Conservation (phyloP, 2,888 invertebrate species). For the Eristalis intricaria region DNA sequence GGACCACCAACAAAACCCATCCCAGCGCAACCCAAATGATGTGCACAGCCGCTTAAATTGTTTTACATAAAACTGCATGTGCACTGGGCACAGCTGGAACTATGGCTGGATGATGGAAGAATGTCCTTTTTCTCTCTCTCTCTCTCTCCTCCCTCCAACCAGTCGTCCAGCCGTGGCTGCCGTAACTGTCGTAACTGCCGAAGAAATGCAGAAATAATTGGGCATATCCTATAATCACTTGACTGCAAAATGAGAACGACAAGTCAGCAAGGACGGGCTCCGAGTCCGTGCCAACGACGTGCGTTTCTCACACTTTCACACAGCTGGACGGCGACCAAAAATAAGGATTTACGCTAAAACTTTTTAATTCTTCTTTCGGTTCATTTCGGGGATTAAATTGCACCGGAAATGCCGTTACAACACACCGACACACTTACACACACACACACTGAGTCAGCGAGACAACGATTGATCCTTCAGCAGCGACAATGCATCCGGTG, state of each 20-base stretch:
- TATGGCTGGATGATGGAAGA: slow-evolving; percentile 29
- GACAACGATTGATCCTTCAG: slow-evolving; percentile 11
- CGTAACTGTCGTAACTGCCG: slow-evolving; percentile 10
- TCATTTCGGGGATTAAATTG: slow-evolving; percentile 32
- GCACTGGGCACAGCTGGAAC: slow-evolving; percentile 64
- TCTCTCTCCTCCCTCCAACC: neutral
- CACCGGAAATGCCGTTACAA: slow-evolving; percentile 31
- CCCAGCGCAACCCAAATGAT: slow-evolving; percentile 48
- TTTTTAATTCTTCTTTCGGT: slow-evolving; percentile 55
- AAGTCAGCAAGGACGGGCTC: slow-evolving; percentile 28
- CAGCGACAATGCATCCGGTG: neutral
- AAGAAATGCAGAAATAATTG: slow-evolving; percentile 68
- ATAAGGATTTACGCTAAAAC: slow-evolving; percentile 53
- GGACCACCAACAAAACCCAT: neutral
- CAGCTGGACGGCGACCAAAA: slow-evolving; percentile 51
- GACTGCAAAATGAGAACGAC: slow-evolving; percentile 69
- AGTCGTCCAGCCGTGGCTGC: neutral
- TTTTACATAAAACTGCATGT: slow-evolving; percentile 65
- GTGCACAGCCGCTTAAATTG: slow-evolving; percentile 63
- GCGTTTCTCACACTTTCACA: slow-evolving; percentile 27
- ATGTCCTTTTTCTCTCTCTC: neutral
- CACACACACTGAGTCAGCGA: slow-evolving; percentile 7
- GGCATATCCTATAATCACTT: slow-evolving; percentile 71
- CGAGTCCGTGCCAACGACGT: slow-evolving; percentile 51
- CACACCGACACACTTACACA: too few species aligned